Evolutionary conservation across 2,113 vertebrate species (phyloP).

Genomic region (Tapirus terrestris): DNA sequence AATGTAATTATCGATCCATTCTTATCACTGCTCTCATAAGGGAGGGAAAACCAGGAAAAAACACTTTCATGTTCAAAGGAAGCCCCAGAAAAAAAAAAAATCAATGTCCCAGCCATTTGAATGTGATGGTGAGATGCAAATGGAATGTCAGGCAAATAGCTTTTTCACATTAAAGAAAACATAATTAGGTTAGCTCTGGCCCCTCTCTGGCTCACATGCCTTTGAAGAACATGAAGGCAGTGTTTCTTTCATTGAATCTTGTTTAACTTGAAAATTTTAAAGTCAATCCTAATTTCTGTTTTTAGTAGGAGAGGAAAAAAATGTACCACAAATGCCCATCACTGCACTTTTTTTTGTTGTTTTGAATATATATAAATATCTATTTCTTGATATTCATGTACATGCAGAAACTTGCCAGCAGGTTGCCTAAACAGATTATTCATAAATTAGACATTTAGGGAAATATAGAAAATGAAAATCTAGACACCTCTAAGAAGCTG

Average conservation of each 20-base stretch:
- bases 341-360: conserved; percentile 1
- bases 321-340: conserved; percentile 31
- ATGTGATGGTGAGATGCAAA: conserved; percentile 65
- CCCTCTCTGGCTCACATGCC: neutral
- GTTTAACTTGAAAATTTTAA: conserved; percentile 73
- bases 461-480: conserved; percentile 46
- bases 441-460: conserved; percentile 65
- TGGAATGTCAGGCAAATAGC: conserved; percentile 65
- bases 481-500: conserved; percentile 56
- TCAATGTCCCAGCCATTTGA: conserved; percentile 71
- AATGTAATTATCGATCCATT: conserved; percentile 80
- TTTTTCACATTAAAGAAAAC: conserved; percentile 77
- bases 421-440: conserved; percentile 62
- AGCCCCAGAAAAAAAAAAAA: conserved; percentile 25
- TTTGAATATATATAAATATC: conserved; percentile 10
- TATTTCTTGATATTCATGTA: conserved; percentile 36
- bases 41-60: neutral
- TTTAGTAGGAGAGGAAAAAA: neutral
- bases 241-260: conserved; percentile 64
- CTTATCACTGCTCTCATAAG: conserved; percentile 62
- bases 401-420: conserved; percentile 51
- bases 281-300: conserved; percentile 62
- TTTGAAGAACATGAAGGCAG: conserved; percentile 75
- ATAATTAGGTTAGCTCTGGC: conserved; percentile 71
- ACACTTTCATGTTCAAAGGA: conserved; percentile 79